phyloP scores from a whole-genome alignment of 2,888 invertebrate genomes.

The Dicycla oo region DNA sequence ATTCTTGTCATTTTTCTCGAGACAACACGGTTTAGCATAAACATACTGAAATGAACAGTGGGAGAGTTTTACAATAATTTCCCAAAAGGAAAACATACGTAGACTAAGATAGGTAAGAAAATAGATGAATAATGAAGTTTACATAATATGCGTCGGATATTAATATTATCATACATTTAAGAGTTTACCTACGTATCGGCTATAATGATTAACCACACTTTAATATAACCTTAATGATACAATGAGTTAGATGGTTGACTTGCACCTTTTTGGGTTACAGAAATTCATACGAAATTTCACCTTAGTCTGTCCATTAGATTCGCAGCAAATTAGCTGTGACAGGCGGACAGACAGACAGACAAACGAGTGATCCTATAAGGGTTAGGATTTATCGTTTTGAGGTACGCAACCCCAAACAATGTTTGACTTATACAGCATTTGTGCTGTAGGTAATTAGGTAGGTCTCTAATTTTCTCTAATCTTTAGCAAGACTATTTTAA shows the following conservation, averaged over 20 bases:
- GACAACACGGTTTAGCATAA: background rate
- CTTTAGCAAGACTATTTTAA: background rate
- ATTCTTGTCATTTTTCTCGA: slow-evolving; percentile 12
- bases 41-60: slow-evolving; percentile 4
- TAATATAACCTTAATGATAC: too few species aligned
- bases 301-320: too few species aligned
- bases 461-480: background rate
- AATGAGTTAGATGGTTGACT: too few species aligned
- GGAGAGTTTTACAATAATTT: background rate
- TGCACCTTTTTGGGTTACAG: too few species aligned
- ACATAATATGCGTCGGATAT: background rate
- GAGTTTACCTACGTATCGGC: slow-evolving; percentile 40
- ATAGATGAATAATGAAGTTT: slow-evolving; percentile 1
- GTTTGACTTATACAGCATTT: too few species aligned
- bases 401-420: too few species aligned
- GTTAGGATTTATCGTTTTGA: too few species aligned
- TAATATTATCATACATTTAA: slow-evolving; percentile 25
- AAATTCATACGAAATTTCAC: too few species aligned
- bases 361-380: too few species aligned
- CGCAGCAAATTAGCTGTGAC: too few species aligned
- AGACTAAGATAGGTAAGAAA: background rate
- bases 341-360: too few species aligned
- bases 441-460: background rate
- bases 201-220: background rate
- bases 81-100: background rate